A percentile compares a stretch with the other conserved stretches of the same genome.
These are phyloP conservation scores for Rhabdornis inornatus DNA, from an alignment of 2,113 vertebrate genomes.

Conservation along the genomic window DNA sequence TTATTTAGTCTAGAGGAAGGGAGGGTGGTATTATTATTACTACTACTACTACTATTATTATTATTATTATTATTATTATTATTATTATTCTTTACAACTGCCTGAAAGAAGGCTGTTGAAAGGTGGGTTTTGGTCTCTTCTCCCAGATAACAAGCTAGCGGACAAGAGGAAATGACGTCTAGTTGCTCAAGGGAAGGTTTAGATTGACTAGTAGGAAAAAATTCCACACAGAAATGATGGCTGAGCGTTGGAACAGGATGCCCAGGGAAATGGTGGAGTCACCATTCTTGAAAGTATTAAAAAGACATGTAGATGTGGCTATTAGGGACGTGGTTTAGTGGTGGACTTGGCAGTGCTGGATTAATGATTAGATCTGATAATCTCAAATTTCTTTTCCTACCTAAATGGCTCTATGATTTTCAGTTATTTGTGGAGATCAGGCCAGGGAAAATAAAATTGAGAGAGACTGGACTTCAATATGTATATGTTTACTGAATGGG, in stretches of 20 bases:
- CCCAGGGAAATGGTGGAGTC: background rate
- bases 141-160: background rate
- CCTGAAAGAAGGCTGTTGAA: background rate
- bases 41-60: background rate
- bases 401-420: background rate
- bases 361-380: background rate
- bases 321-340: rapidly evolving
- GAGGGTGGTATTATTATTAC: background rate
- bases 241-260: background rate
- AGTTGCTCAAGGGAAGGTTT: background rate
- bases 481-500: background rate
- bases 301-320: background rate
- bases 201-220: background rate
- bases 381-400: background rate
- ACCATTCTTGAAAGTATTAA: background rate
- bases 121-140: background rate
- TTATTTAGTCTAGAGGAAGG: background rate
- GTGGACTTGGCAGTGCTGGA: background rate
- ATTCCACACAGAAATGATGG: background rate
- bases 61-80: too few relatives aligned
- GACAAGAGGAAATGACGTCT: rapidly evolving
- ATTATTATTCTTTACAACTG: background rate
- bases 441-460: background rate
- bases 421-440: background rate
- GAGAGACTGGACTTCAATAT: background rate